Conservation (phyloP, 2,888 invertebrate genomes). For the Drosophila ochracea region DNA sequence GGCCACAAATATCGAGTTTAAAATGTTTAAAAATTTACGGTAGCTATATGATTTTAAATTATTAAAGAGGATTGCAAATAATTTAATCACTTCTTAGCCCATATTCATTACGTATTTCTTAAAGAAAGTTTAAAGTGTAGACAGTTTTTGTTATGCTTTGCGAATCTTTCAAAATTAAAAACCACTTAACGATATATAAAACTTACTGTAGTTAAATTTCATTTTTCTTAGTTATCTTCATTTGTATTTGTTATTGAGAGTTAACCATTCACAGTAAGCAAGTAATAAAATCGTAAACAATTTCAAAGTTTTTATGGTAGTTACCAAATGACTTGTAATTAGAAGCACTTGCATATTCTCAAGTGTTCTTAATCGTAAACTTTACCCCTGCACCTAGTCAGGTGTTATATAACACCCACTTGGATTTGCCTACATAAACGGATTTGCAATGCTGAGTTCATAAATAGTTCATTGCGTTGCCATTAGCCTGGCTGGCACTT, state of each 20-base stretch:
- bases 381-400: background rate
- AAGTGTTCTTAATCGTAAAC: background rate
- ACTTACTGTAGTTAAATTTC: background rate
- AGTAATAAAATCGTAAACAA: background rate
- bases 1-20: background rate
- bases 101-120: background rate
- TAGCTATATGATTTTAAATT: background rate
- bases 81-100: background rate
- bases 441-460: slow-evolving; percentile 3
- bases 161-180: background rate
- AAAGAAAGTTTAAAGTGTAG: background rate
- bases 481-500: slow-evolving; percentile 51
- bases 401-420: background rate
- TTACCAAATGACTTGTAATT: background rate
- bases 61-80: background rate
- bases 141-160: background rate
- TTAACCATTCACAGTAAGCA: background rate
- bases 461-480: slow-evolving; percentile 62
- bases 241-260: background rate
- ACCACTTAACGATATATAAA: background rate
- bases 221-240: too few species aligned
- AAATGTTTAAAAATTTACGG: background rate
- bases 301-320: background rate
- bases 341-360: background rate
- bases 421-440: background rate